These are phyloP conservation scores for Crossaster papposus DNA, from an alignment of 53 echinoderm and acorn worm species.

Conservation along the genomic window DNA sequence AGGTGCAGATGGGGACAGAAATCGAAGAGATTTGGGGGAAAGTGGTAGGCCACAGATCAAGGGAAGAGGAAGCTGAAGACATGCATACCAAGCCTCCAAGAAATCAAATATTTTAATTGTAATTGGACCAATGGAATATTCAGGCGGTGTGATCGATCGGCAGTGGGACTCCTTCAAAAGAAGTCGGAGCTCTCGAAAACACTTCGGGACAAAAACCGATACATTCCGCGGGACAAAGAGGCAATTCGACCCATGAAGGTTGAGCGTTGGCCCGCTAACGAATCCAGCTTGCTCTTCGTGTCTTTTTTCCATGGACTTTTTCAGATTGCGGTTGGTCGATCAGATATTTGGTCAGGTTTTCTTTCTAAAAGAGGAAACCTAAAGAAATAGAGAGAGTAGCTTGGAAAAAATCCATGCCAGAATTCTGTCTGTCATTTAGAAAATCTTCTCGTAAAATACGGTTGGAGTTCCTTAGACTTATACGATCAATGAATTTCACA, in stretches of 20 bases:
- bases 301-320: constrained; percentile 7
- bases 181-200: constrained; percentile 47
- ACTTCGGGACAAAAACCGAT: constrained; percentile 46
- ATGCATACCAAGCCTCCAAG: constrained; percentile 12
- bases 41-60: neutral
- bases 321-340: constrained; percentile 56
- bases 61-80: neutral
- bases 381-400: neutral
- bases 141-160: constrained; percentile 52
- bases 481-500: constrained; percentile 31
- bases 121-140: constrained; percentile 54
- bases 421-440: constrained; percentile 43
- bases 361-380: neutral
- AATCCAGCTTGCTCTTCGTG: neutral
- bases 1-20: neutral
- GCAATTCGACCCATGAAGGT: constrained; percentile 41
- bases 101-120: constrained; percentile 73
- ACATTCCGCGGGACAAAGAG: constrained; percentile 53
- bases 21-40: neutral
- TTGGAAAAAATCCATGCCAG: constrained; percentile 33
- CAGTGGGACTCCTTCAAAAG: constrained; percentile 17
- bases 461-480: constrained; percentile 35
- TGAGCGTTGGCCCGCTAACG: constrained; percentile 10
- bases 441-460: constrained; percentile 47
- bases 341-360: constrained; percentile 37